Base-by-base conservation (phyloP, 2,797 vertebrate species). In the Lagorchestes hirsutus region DNA sequence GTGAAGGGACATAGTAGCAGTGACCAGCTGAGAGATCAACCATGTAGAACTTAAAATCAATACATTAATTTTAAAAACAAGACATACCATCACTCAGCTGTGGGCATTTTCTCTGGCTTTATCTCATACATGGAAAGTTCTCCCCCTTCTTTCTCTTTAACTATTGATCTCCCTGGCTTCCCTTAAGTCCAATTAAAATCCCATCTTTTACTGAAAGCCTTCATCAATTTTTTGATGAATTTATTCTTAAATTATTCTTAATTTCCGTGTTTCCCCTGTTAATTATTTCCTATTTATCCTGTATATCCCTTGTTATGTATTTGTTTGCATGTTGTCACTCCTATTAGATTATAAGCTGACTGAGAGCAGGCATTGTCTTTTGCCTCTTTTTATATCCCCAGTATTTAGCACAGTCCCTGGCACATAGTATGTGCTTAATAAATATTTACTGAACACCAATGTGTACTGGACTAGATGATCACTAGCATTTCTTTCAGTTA, bases 1-100 rank as follows among this genome's bases (percentile, higher is more conserved):
- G 62, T 31, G 90, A 90, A 96, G 67, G 56, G 87, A 0, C 55
- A 90, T 92, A 91, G 91, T 52, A 90, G 58, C n/a, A 94, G 59
- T 24, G 67, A 55, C 46, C 91, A 96, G 92, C 0, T 93, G 54
- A 92, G 29, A 95, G 57, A 87, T 54, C 59, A 46, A 93, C 90
- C 29, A 59, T 11, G 11, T 59, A 59, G 3, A n/a, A 31, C 13
- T 67, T 67, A 16, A 67, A 67, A 67, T 67, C 31, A 16, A 67
- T n/a, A n/a, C 12, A 29, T 5, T 67, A 31, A 34, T n/a, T n/a
- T 67, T 34, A 34, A 67, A 59, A 67, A 67, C 59, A 67, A n/a
- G 31, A n/a, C 59, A 67, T 67, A 16, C 31, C 59, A 67, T 67
- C 59, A 34, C 59, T 67, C 13, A 34, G 31, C 13, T 67, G 31